phyloP scores from a whole-genome alignment of 2,888 invertebrate species.

The Patella pellucida region DNA sequence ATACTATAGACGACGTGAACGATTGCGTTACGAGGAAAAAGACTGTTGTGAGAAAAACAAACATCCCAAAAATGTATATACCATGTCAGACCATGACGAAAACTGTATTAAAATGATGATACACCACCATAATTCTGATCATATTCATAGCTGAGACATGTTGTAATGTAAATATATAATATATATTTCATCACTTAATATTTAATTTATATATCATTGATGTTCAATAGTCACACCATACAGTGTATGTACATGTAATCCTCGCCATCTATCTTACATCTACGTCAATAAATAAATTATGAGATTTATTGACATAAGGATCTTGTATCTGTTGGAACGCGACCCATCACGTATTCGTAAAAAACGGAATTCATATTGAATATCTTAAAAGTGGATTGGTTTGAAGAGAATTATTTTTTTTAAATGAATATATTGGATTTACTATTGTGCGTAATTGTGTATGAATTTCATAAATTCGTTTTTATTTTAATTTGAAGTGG shows the following conservation, averaged over 20 bases:
- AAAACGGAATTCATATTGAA: too few species aligned
- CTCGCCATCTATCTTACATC: too few species aligned
- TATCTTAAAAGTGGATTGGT: too few species aligned
- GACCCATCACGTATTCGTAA: too few species aligned
- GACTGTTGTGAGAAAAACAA: conserved; percentile 27
- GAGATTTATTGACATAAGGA: too few species aligned
- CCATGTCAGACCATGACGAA: conserved; percentile 45
- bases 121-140: conserved; percentile 29
- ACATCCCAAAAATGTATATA: conserved; percentile 39
- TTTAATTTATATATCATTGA: not conserved
- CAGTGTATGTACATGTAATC: not conserved
- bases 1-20: conserved; percentile 41
- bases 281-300: too few species aligned
- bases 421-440: too few species aligned
- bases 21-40: conserved; percentile 32
- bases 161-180: not conserved
- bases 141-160: conserved; percentile 20
- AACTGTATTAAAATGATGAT: conserved; percentile 47
- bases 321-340: too few species aligned
- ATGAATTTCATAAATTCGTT: too few species aligned
- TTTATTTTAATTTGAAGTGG: too few species aligned
- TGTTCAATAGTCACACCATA: not conserved
- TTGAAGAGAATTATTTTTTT: too few species aligned
- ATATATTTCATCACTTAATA: not conserved
- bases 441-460: too few species aligned